Base-by-base conservation (phyloP, 2,888 invertebrate genomes). In the Ornithoptera priamus region DNA sequence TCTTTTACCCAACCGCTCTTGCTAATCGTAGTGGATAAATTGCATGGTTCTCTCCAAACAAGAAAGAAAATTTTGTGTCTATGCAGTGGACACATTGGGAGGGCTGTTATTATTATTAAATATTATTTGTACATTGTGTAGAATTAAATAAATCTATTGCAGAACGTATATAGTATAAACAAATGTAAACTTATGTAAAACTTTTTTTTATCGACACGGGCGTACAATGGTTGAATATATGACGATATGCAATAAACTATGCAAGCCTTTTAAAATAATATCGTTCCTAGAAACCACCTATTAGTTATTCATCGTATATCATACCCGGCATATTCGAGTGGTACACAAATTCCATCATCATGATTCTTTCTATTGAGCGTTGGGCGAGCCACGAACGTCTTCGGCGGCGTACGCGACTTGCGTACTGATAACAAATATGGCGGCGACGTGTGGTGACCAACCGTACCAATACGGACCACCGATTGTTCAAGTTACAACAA, bases 301-400 rank as follows among this genome's bases (percentile, higher is more conserved):
- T 86, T 85, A 85, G 78, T 84, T 84, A 89, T 89, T 89, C 88
- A 88, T 83, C 79, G 70, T 67, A 70, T 70, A 70, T 70, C 70
- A 85, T 86, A 82, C 82, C 84, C 84, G 81, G 85, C 84, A 84
- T 78, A 76, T 78, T 70, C 73, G 72, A 79, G 81, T 76, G 81
- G 83, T 85, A 85, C 87, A 88, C 84, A 86, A 89, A 91, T 91
- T 89, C 90, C 88, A 83, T 84, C 81, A 85, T 81, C 88, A 85
- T 90, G 89, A 91, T 91, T 90, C 87, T 88, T 88, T 91, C 88
- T 86, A 88, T 90, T 85, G 88, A 85, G 80, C 80, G 82, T 81
- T 86, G 88, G 89, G 86, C 83, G 89, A 88, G 89, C 88, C 85
- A 83, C 85, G 85, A 84, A 65, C 84, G 85, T 85, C 88, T 90